Conservation (phyloP, 1,140 invertebrate genomes). For the Dinoponera quadriceps region DNA sequence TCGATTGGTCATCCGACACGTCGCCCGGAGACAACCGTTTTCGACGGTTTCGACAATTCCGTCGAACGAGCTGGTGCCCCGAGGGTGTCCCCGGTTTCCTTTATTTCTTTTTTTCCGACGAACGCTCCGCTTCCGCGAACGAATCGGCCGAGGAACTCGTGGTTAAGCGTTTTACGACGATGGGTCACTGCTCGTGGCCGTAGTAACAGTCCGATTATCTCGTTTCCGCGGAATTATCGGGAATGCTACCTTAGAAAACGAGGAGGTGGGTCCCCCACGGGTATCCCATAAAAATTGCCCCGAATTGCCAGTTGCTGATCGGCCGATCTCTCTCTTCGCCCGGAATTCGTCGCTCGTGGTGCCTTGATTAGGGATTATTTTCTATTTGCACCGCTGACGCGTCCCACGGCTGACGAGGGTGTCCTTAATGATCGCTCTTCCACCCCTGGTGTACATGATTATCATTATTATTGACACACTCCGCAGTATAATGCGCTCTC, state of each 20-base stretch:
- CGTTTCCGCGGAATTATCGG: conserved; percentile 64
- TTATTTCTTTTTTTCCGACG: neutral
- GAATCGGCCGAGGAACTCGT: conserved; percentile 41
- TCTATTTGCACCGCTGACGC: conserved; percentile 49
- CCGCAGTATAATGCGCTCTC: neutral
- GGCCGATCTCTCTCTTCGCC: conserved; percentile 32
- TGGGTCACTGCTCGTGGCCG: conserved; percentile 61
- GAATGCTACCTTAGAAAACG: conserved; percentile 68
- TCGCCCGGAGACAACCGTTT: conserved; percentile 50
- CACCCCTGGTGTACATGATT: neutral
- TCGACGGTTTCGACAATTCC: conserved; percentile 61
- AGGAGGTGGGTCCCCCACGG: conserved; percentile 52
- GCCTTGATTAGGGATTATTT: conserved; percentile 62
- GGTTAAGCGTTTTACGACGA: conserved; percentile 64
- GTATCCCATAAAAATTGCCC: conserved; percentile 61
- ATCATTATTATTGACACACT: conserved; percentile 22
- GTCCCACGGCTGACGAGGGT: conserved; percentile 14
- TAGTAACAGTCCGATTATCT: conserved; percentile 64
- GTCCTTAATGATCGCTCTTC: neutral
- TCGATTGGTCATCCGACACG: conserved; percentile 47
- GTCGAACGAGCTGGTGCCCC: conserved; percentile 52
- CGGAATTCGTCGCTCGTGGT: conserved; percentile 57
- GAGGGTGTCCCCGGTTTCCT: neutral
- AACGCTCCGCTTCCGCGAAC: conserved; percentile 63
- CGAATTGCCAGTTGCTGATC: conserved; percentile 56